A percentile compares a stretch with the other conserved stretches of the same genome.
Conservation (phyloP, 2,888 invertebrate genomes). For the Synanthedon vespiformis region DNA sequence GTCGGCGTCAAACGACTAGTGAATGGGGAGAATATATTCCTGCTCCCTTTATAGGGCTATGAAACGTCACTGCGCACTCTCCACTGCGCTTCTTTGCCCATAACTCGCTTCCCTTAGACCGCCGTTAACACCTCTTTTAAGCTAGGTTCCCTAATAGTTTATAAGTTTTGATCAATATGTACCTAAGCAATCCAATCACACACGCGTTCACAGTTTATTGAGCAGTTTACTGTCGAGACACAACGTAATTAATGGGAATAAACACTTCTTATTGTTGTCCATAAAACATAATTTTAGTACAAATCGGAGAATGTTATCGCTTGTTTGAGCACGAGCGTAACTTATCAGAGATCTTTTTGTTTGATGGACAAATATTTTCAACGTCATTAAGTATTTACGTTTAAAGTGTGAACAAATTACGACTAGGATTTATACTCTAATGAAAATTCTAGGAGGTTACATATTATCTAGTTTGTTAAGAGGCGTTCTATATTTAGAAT, state of each 20-base stretch:
- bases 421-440: no score
- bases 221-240: background rate
- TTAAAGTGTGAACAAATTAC: background rate
- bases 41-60: conserved; percentile 51
- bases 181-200: no score
- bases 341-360: conserved; percentile 34
- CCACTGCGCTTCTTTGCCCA: conserved; percentile 37
- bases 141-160: background rate
- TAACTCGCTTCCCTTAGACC: conserved; percentile 1
- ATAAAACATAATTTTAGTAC: conserved; percentile 13
- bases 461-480: no score
- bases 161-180: background rate
- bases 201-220: no score
- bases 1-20: conserved; percentile 38
- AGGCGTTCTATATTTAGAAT: no score
- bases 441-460: no score
- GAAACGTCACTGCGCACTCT: conserved; percentile 52
- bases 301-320: conserved; percentile 32
- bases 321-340: conserved; percentile 42
- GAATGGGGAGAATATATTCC: conserved; percentile 47
- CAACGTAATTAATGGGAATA: background rate
- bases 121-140: background rate
- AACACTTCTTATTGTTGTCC: conserved; percentile 12
- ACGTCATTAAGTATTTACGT: conserved; percentile 9
- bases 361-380: conserved; percentile 50